phyloP scores from a whole-genome alignment of 2,888 invertebrate genomes.

The Drosophila heteroneura region DNA sequence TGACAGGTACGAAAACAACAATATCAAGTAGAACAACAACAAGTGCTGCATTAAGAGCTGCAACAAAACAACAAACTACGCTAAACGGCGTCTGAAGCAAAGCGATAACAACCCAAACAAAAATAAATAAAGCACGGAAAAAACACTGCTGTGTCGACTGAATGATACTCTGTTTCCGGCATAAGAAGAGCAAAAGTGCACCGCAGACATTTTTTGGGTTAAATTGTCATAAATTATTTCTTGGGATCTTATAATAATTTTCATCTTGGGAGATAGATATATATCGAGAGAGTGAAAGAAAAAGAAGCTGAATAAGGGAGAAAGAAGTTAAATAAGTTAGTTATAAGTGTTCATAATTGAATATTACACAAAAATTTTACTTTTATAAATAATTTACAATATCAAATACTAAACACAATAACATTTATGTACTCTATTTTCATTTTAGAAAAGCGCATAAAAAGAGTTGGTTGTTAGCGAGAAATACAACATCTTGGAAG shows the following conservation, averaged over 20 bases:
- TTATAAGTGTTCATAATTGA: not conserved
- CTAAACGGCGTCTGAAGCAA: constrained; percentile 21
- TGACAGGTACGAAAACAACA: constrained; percentile 32
- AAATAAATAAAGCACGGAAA: constrained; percentile 6
- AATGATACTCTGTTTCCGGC: not conserved
- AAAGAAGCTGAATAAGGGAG: not conserved
- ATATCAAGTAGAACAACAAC: constrained; percentile 23
- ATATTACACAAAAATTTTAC: not conserved
- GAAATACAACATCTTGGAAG: not conserved
- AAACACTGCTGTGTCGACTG: not conserved
- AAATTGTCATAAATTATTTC: not conserved
- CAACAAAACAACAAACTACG: constrained; percentile 18
- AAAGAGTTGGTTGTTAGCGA: not conserved
- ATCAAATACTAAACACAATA: not conserved
- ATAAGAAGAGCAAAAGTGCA: not conserved
- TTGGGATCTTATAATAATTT: not conserved
- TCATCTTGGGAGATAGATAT: not conserved
- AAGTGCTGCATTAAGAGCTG: constrained; percentile 27
- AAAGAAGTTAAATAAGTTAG: not conserved
- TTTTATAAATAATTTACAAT: not conserved
- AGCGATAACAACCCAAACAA: constrained; percentile 21
- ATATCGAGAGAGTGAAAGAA: not conserved
- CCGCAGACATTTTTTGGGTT: not conserved
- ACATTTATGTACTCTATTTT: not conserved
- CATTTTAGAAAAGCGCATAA: not conserved